These are phyloP conservation scores for Crax fasciolata DNA, from an alignment of 2,797 vertebrate species.

Conservation along the genomic window DNA sequence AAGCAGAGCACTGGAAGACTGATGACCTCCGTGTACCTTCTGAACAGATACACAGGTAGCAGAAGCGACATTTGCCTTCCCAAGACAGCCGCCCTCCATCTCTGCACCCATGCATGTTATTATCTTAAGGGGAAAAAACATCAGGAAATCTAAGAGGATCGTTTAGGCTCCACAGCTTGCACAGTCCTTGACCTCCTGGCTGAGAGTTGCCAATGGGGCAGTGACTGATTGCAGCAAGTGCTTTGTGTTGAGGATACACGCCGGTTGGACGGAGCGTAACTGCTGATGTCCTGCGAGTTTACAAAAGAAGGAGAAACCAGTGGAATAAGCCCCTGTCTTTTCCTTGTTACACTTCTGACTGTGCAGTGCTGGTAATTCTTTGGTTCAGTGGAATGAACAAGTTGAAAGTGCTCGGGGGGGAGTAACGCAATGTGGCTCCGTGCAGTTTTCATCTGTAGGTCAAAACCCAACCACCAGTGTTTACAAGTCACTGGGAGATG, in stretches of 20 bases:
- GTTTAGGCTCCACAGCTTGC: constrained; percentile 51
- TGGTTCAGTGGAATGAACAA: background rate
- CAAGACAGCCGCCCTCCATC: background rate
- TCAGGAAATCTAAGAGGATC: background rate
- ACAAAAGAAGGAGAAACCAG: background rate
- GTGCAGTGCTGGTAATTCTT: background rate
- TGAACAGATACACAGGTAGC: constrained; percentile 14
- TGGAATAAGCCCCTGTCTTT: fast-evolving
- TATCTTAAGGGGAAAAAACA: constrained; percentile 12
- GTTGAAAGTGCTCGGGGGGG: background rate
- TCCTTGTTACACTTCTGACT: background rate
- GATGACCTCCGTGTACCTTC: constrained; percentile 28
- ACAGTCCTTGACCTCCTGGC: constrained; percentile 56
- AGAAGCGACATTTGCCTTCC: background rate
- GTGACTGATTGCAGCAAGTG: background rate
- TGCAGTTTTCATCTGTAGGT: background rate
- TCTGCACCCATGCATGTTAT: background rate
- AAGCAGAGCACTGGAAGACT: constrained; percentile 2
- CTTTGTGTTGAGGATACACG: background rate
- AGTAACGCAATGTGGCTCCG: background rate
- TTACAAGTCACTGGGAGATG: background rate
- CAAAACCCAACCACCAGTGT: background rate
- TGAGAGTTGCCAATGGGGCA: background rate
- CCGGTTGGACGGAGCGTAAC: background rate
- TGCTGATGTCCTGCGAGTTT: background rate